Base-by-base conservation (phyloP, 2,797 vertebrate genomes). In the Sebastes miniatus region DNA sequence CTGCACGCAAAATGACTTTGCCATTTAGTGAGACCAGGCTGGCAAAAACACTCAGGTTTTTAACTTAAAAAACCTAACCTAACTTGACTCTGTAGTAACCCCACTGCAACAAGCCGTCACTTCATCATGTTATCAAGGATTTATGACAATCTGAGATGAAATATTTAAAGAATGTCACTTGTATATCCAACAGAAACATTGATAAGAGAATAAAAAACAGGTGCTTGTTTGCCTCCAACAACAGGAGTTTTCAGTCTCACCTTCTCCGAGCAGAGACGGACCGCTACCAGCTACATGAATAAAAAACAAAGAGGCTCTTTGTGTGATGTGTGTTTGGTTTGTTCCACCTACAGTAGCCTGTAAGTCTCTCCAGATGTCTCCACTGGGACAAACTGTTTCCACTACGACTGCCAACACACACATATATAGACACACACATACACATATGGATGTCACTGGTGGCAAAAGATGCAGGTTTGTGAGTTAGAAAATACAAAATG, bases 361-460 rank as follows among this genome's bases (percentile, higher is more conserved):
- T 66, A 83, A 90, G 70, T 80, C 69, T 86, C 84, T 85, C 89
- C 87, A 89, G 84, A 91, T 91, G 88, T 84, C 66, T 82, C 76
- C 83, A 69, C 58, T 47, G 77, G 66, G 77, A 81, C 86, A 67
- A 66, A 80, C 50, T 59, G 83, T 91, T 89, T 89, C 85, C 90
- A 86, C 69, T 27, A 9, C 6, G 0, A 43, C 64, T 77, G 85
- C 90, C 88, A 88, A 56, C 80, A 56, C 25, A 39, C 36, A 36
- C 12, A 36, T 36, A 34, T 34, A 36, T 13, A 36, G 36, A 36
- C 36, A 36, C 36, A 36, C 36, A 39, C 36, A 13, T 13, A 16
- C 14, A 29, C 3, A 29, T 4, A 25, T 16, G 25, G 73, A 84
- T 68, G 80, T 86, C 81, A 84, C 3, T n/a, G 29, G 64, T 80